These are phyloP conservation scores for Lacanobia wlatinum DNA, from an alignment of 2,888 invertebrate genomes.

Conservation along the genomic window DNA sequence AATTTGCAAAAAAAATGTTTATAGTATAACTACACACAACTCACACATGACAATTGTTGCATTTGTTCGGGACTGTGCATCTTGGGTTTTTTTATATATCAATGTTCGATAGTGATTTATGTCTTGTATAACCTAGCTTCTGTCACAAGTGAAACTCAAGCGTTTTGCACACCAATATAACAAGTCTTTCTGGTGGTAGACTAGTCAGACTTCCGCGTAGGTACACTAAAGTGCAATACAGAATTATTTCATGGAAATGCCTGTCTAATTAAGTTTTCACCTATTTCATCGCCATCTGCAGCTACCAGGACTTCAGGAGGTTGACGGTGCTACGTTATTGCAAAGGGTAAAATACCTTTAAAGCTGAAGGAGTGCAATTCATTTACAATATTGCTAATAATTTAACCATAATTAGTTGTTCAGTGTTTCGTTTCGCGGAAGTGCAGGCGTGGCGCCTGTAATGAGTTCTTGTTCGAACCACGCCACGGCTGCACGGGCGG, in stretches of 20 bases:
- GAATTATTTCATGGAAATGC: background rate
- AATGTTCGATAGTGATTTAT: too few species aligned
- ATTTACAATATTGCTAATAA: constrained; percentile 1
- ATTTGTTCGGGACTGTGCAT: too few species aligned
- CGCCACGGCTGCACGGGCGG: background rate
- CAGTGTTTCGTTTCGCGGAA: background rate
- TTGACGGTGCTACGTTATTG: background rate
- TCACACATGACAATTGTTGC: too few species aligned
- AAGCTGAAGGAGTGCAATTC: background rate
- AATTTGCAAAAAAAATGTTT: too few species aligned
- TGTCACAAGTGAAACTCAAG: background rate
- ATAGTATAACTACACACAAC: too few species aligned
- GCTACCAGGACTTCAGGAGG: background rate
- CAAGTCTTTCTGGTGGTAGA: background rate
- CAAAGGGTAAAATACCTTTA: background rate
- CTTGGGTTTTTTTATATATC: too few species aligned
- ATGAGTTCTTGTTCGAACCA: constrained; percentile 14
- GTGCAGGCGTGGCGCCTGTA: background rate
- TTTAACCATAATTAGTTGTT: constrained; percentile 10
- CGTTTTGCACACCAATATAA: background rate
- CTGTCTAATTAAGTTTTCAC: too few species aligned
- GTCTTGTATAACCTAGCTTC: background rate
- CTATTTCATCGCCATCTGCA: background rate
- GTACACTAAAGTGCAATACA: background rate
- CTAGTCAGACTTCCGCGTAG: background rate